Evolutionary conservation across 2,888 invertebrate genomes (phyloP), one percentile per base, ranked within the genome.

Genomic region (Morinoia aosen): DNA sequence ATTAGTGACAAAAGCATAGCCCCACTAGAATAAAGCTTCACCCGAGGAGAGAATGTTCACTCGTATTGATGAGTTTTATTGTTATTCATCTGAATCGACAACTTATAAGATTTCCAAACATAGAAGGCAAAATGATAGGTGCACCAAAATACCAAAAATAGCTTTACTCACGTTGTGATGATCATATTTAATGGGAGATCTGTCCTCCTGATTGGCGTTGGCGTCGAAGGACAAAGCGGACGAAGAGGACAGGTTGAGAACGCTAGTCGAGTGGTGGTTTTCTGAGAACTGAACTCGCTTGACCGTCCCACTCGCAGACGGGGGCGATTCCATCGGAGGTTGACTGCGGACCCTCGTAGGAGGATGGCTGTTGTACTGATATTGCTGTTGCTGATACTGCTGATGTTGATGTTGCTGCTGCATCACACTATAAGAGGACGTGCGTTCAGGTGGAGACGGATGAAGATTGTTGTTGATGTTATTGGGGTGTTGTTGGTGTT

Each of bases 401-500:
- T 95, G 95, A 95, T 95, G 96, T 76, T 88, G 95, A 76, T 76
- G 76, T 95, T 88, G 95, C 61, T 88, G 98, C 16, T 98, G 98
- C 98, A 99, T 98, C 58, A 98, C 98, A 8, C 98, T 98, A 97
- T 98, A 99, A 91, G 99, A 99, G 58, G 99, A 99, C 96, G 98
- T 98, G 96, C 99, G 98, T 97, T 99, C 98, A 5, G 99, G 99
- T 56, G 99, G 99, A 10, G 98, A 97, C 0, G 98, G 97, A 33
- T 97, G 97, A 57, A 91, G 19, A 57, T 93, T 93, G 64, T 95
- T 95, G 95, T 95, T 95, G 33, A 39, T 7, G 39, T 94, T 94
- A 94, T 94, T 94, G 11, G 58, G 76, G 76, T 95, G 96, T 19
- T 58, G 93, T 48, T 95, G 94, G 58, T 90, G 96, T n/a, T 64